phyloP scores from a whole-genome alignment of 1,140 invertebrate species.

The Diprion similis region DNA sequence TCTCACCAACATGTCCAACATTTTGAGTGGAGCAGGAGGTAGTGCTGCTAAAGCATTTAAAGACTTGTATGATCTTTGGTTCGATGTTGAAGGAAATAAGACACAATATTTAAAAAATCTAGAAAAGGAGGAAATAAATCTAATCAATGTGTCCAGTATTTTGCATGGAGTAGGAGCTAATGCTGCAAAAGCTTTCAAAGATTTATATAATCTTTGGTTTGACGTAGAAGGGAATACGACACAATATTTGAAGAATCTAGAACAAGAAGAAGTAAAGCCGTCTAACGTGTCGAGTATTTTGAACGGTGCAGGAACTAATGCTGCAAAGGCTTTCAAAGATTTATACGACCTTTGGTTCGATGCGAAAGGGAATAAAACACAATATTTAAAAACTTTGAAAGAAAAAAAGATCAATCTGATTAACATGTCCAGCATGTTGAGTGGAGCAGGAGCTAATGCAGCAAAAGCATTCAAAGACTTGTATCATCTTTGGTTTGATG shows the following conservation, averaged over 20 bases:
- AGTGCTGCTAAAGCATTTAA: conserved; percentile 29
- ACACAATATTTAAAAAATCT: conserved; percentile 31
- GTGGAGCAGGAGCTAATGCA: conserved; percentile 27
- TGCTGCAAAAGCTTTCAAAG: conserved; percentile 28
- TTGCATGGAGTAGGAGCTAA: conserved; percentile 28
- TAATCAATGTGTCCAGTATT: conserved; percentile 36
- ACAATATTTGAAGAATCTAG: conserved; percentile 29
- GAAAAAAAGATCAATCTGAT: conserved; percentile 29
- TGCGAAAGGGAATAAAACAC: conserved; percentile 33
- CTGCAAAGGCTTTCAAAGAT: conserved; percentile 30
- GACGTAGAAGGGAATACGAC: conserved; percentile 34
- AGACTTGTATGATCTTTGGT: conserved; percentile 35
- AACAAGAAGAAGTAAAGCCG: conserved; percentile 31
- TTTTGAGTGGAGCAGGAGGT: conserved; percentile 35
- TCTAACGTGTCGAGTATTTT: conserved; percentile 29
- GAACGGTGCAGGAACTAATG: conserved; percentile 32
- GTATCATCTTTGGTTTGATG: conserved; percentile 34
- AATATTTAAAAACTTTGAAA: conserved; percentile 36
- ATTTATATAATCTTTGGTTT: conserved; percentile 40
- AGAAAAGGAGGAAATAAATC: conserved; percentile 30
- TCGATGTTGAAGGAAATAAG: conserved; percentile 36
- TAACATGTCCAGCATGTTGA: conserved; percentile 39
- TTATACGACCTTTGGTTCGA: conserved; percentile 37
- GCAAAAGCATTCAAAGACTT: conserved; percentile 34
- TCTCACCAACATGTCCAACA: conserved; percentile 30